Percentiles rank a stretch among this genome's conserved stretches.
Evolutionary conservation across 2,888 invertebrate genomes (phyloP).

Genomic region (Acleris cristana): DNA sequence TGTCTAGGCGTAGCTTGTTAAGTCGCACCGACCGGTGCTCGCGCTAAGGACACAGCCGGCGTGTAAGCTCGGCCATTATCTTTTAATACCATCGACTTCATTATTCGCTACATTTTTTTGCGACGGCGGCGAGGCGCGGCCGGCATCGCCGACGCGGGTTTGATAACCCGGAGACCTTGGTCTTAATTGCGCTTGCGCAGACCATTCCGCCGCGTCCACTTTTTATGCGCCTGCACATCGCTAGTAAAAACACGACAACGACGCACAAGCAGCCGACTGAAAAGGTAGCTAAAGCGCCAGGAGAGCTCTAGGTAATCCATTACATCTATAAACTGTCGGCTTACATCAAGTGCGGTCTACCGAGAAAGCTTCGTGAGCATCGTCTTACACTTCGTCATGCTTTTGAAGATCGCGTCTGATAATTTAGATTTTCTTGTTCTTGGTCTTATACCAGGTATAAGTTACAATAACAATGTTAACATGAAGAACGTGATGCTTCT

Average conservation of each 20-base stretch:
- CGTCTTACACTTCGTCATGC: conserved; percentile 51
- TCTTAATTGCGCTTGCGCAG: conserved; percentile 83
- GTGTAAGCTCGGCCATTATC: conserved; percentile 77
- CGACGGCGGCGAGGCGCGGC: conserved; percentile 73
- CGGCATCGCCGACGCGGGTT: conserved; percentile 76
- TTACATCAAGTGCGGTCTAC: conserved; percentile 68
- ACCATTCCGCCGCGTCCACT: conserved; percentile 80
- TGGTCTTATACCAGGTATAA: conserved; percentile 45
- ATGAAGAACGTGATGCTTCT: conserved; percentile 19
- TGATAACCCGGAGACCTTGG: conserved; percentile 84
- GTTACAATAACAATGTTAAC: conserved; percentile 34
- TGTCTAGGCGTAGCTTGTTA: conserved; percentile 37
- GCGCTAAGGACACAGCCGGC: conserved; percentile 62
- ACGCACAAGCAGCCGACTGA: conserved; percentile 66
- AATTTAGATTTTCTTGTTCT: conserved; percentile 59
- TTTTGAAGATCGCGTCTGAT: conserved; percentile 63
- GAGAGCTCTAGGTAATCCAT: conserved; percentile 59
- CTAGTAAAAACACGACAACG: conserved; percentile 78
- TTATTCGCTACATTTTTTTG: conserved; percentile 81
- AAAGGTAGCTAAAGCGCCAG: conserved; percentile 64
- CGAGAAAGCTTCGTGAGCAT: conserved; percentile 59
- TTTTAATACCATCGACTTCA: conserved; percentile 81
- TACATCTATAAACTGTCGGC: conserved; percentile 60
- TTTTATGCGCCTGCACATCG: conserved; percentile 83
- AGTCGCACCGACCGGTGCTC: conserved; percentile 23